phyloP scores from a whole-genome alignment of 2,888 invertebrate genomes.

The Beris morrisii region DNA sequence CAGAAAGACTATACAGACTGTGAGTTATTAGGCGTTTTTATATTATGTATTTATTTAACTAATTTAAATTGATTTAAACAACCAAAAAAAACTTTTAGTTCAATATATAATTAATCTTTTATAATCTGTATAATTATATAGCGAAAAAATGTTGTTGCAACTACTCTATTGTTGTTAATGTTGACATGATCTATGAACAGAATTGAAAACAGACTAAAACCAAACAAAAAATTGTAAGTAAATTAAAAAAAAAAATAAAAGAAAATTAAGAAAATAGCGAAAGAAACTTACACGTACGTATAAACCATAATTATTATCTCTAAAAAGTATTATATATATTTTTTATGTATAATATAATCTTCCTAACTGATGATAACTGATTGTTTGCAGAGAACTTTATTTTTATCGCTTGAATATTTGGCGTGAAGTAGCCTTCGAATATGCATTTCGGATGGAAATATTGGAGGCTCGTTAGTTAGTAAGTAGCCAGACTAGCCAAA shows the following conservation, averaged over 20 bases:
- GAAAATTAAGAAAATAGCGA: background rate
- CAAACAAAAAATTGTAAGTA: constrained; percentile 26
- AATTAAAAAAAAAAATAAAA: constrained; percentile 13
- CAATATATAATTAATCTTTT: constrained; percentile 1
- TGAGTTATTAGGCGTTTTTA: constrained; percentile 30
- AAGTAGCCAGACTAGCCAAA: too few species aligned
- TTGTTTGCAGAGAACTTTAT: too few species aligned
- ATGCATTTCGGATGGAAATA: background rate
- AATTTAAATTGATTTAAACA: background rate
- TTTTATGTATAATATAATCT: background rate
- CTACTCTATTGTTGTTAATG: background rate
- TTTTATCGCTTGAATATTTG: background rate
- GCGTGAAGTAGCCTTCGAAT: background rate
- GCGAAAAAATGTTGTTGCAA: constrained; percentile 5
- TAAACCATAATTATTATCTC: constrained; percentile 1
- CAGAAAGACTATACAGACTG: constrained; percentile 1
- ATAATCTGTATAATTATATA: constrained; percentile 16
- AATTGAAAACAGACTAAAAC: constrained; percentile 6
- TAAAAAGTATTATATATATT: background rate
- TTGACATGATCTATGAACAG: constrained; percentile 15
- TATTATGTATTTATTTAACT: constrained; percentile 5
- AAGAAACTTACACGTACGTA: constrained; percentile 26
- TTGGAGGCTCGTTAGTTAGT: background rate
- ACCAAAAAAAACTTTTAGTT: background rate
- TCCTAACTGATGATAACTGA: too few species aligned